phyloP scores from a whole-genome alignment of 2,888 invertebrate genomes.

The Aphidius colemani region DNA sequence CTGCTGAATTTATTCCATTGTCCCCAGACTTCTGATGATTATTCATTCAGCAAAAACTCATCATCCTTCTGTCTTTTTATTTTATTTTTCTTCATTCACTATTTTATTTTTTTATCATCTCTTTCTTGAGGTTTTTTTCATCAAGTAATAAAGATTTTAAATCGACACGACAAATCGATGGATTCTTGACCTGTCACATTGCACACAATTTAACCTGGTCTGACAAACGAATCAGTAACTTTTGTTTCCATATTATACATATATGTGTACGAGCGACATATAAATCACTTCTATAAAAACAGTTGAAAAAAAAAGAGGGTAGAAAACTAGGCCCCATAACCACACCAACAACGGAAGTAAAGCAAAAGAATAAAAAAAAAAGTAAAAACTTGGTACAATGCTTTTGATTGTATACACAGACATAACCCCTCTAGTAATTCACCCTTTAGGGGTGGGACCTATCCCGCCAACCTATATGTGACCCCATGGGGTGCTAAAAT shows the following conservation, averaged over 20 bases:
- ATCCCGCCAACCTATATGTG: slow-evolving; percentile 32
- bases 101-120: neutral
- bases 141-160: slow-evolving; percentile 30
- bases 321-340: too few relatives aligned
- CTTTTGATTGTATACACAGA: slow-evolving; percentile 54
- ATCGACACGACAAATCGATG: slow-evolving; percentile 40
- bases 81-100: neutral
- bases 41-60: neutral
- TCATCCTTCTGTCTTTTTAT: too few relatives aligned
- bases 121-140: slow-evolving; percentile 6
- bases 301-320: too few relatives aligned
- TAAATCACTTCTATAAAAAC: too few relatives aligned
- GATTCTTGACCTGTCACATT: slow-evolving; percentile 37
- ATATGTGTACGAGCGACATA: neutral
- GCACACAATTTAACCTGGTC: slow-evolving; percentile 11
- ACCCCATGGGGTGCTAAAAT: slow-evolving; percentile 13
- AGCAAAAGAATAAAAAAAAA: slow-evolving; percentile 55
- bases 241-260: slow-evolving; percentile 1
- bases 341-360: slow-evolving; percentile 48
- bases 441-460: slow-evolving; percentile 39
- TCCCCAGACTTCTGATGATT: neutral
- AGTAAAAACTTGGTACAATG: slow-evolving; percentile 59
- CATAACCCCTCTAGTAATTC: slow-evolving; percentile 36
- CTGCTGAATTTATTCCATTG: neutral
- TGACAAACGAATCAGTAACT: slow-evolving; percentile 2